phyloP scores from a whole-genome alignment of 2,888 invertebrate genomes.

The Chironomus riparius region DNA sequence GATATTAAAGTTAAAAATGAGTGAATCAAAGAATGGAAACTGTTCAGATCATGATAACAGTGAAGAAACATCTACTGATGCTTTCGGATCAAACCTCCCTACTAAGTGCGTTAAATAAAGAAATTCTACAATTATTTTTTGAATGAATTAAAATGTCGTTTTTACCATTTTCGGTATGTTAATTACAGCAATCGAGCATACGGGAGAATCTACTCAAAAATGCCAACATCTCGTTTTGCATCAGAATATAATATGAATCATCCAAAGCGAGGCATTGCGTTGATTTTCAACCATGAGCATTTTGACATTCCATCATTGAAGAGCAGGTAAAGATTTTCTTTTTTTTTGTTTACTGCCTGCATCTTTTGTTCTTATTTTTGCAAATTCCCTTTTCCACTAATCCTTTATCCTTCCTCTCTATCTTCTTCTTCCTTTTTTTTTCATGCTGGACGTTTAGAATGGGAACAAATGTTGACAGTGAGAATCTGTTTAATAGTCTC shows the following conservation, averaged over 20 bases:
- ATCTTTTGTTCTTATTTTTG: background rate
- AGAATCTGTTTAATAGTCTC: slow-evolving; percentile 57
- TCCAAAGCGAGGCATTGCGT: slow-evolving; percentile 66
- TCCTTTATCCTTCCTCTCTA: background rate
- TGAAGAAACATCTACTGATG: slow-evolving; percentile 5
- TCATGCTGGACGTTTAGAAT: slow-evolving; percentile 44
- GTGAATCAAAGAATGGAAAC: slow-evolving; percentile 19
- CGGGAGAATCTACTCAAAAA: slow-evolving; percentile 39
- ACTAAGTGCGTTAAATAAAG: background rate
- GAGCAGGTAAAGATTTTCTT: slow-evolving; percentile 27
- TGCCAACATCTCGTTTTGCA: slow-evolving; percentile 60
- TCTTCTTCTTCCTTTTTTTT: background rate
- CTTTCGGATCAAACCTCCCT: slow-evolving; percentile 3
- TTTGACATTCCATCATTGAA: slow-evolving; percentile 66
- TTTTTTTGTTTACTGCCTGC: background rate
- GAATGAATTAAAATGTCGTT: background rate
- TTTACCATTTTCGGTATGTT: background rate
- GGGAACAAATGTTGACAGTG: slow-evolving; percentile 81
- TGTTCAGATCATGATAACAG: background rate
- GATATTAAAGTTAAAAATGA: background rate
- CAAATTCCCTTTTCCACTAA: background rate
- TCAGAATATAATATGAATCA: slow-evolving; percentile 82
- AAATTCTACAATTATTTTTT: background rate
- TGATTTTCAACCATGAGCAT: slow-evolving; percentile 84
- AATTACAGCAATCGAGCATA: background rate